Conservation (phyloP, 1,140 invertebrate species). For the Neomicropteryx cornuta region DNA sequence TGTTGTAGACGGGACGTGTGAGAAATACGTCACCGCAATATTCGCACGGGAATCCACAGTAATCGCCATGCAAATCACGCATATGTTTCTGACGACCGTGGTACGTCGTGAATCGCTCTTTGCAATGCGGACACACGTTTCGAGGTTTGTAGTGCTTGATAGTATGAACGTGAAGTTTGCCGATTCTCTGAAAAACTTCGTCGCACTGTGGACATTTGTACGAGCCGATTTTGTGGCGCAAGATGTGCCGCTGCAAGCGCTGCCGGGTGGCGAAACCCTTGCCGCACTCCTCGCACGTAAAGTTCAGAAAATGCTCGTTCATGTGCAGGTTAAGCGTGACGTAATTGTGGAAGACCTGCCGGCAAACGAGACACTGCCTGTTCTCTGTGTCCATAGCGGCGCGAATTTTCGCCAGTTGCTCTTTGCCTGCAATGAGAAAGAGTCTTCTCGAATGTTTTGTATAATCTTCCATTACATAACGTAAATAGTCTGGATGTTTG, state of each 20-base stretch:
- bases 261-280: constrained; percentile 30
- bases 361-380: constrained; percentile 32
- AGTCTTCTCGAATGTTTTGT: no score
- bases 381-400: no score
- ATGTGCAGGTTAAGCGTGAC: constrained; percentile 34
- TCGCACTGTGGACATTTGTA: constrained; percentile 31
- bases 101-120: constrained; percentile 31
- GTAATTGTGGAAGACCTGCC: constrained; percentile 32
- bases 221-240: constrained; percentile 26
- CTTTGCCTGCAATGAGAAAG: no score
- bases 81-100: constrained; percentile 31
- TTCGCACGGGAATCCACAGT: constrained; percentile 29
- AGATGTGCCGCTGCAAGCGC: constrained; percentile 26
- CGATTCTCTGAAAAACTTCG: constrained; percentile 25
- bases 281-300: constrained; percentile 36
- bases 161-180: constrained; percentile 22
- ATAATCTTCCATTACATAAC: no score
- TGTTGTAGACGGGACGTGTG: constrained; percentile 22
- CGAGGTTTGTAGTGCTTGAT: background rate
- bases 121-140: constrained; percentile 25
- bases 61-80: constrained; percentile 30
- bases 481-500: no score
- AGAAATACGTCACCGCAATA: no score
- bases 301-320: constrained; percentile 34
- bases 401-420: constrained; percentile 45